Percentiles rank a stretch among this genome's conserved stretches.
phyloP scores from a whole-genome alignment of 1,140 invertebrate species.

The Bombus affinis region DNA sequence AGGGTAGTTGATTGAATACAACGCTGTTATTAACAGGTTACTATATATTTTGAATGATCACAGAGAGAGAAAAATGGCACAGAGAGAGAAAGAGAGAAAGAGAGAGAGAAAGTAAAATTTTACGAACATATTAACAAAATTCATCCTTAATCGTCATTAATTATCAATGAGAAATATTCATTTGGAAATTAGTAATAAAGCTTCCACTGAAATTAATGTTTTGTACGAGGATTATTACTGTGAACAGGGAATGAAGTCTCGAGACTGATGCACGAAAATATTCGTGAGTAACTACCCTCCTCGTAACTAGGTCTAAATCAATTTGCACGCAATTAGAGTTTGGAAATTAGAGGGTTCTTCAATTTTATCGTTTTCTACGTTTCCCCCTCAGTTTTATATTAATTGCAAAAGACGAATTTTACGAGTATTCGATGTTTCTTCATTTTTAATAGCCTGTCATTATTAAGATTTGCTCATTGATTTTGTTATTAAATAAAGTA shows the following conservation, averaged over 20 bases:
- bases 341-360: constrained; percentile 19
- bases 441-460: background rate
- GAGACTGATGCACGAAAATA: background rate
- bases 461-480: background rate
- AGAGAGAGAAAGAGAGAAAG: background rate
- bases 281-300: background rate
- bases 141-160: background rate
- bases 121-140: background rate
- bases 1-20: no score
- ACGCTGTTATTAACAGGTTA: no score
- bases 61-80: no score
- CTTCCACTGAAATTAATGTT: background rate
- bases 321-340: constrained; percentile 23
- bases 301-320: constrained; percentile 4
- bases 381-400: background rate
- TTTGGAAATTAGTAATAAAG: background rate
- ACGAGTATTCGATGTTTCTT: background rate
- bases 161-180: background rate
- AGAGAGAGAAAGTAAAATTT: background rate
- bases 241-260: background rate
- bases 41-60: no score
- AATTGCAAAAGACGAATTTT: background rate
- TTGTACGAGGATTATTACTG: background rate
- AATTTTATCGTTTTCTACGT: constrained; percentile 3
- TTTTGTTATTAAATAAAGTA: background rate